A percentile compares a stretch with the other conserved stretches of the same genome.
phyloP scores from a whole-genome alignment of 2,888 invertebrate species.

The Cantharis lateralis region DNA sequence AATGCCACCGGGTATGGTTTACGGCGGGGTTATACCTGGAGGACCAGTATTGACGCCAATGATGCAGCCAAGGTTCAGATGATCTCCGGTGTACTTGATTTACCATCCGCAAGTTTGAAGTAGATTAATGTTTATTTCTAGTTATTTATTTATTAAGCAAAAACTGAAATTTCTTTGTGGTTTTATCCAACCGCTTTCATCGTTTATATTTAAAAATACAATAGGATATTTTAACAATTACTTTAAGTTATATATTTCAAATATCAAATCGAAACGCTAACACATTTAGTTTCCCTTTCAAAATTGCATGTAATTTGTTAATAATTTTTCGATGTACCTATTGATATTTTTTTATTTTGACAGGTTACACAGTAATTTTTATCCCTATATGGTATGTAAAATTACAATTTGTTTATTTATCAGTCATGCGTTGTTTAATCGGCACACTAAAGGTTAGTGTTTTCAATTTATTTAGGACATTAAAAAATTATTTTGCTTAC shows the following conservation, averaged over 20 bases:
- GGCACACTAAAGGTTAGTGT: conserved; percentile 41
- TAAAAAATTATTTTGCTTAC: conserved; percentile 8
- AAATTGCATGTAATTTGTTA: conserved; percentile 20
- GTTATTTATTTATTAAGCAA: conserved; percentile 16
- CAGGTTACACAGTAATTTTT: conserved; percentile 45
- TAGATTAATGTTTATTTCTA: conserved; percentile 20
- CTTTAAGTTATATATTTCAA: neutral
- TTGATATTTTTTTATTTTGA: conserved; percentile 48
- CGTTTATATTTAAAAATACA: neutral
- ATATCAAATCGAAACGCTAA: neutral
- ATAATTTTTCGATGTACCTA: conserved; percentile 12
- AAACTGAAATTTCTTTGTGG: neutral
- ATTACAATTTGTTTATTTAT: conserved; percentile 22
- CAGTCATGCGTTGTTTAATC: conserved; percentile 25
- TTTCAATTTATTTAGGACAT: conserved; percentile 37
- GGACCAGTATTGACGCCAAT: conserved; percentile 58
- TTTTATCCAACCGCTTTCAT: neutral
- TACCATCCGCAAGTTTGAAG: conserved; percentile 57
- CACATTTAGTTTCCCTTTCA: neutral
- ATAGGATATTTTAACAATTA: neutral
- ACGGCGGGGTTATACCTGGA: conserved; percentile 55
- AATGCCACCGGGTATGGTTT: conserved; percentile 56
- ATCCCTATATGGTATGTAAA: conserved; percentile 47
- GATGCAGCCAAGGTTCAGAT: conserved; percentile 89
- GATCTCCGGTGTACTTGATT: conserved; percentile 71